phyloP scores from a whole-genome alignment of 2,888 invertebrate genomes.

The Macrophya alboannulata region DNA sequence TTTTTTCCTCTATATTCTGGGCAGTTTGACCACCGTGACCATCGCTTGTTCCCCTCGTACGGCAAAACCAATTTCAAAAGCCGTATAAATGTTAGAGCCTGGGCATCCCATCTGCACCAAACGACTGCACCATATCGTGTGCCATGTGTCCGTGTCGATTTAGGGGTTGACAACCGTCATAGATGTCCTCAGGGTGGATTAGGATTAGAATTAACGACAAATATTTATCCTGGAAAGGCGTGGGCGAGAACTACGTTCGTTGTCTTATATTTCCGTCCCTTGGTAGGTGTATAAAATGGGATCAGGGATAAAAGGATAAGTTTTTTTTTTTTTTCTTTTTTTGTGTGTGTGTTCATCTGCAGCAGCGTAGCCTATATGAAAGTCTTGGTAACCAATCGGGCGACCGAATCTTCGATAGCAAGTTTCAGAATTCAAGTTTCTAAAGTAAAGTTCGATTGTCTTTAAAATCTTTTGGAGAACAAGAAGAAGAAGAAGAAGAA shows the following conservation, averaged over 20 bases:
- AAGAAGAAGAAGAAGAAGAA: not conserved
- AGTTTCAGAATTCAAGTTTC: slow-evolving; percentile 23
- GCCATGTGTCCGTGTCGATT: slow-evolving; percentile 37
- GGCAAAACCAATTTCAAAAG: slow-evolving; percentile 48
- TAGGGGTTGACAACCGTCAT: not conserved
- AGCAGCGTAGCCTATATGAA: not conserved
- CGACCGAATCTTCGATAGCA: slow-evolving; percentile 23
- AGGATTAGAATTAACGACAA: slow-evolving; percentile 45
- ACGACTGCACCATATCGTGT: slow-evolving; percentile 42
- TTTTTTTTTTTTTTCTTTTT: not conserved
- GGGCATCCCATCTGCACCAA: slow-evolving; percentile 49
- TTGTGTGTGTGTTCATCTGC: too few relatives aligned
- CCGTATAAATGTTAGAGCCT: slow-evolving; percentile 40
- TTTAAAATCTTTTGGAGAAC: slow-evolving; percentile 12
- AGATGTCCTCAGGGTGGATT: slow-evolving; percentile 14
- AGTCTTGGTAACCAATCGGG: slow-evolving; percentile 13
- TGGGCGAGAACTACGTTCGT: not conserved
- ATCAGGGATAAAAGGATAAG: not conserved
- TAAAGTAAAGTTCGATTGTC: slow-evolving; percentile 33
- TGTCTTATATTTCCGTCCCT: not conserved
- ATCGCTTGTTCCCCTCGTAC: slow-evolving; percentile 14
- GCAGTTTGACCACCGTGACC: slow-evolving; percentile 36
- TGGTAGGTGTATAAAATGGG: not conserved
- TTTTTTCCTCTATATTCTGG: slow-evolving; percentile 27
- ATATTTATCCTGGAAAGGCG: slow-evolving; percentile 11